These are phyloP conservation scores for Latrodectus hesperus DNA, from an alignment of 2,888 invertebrate genomes.

Conservation along the genomic window DNA sequence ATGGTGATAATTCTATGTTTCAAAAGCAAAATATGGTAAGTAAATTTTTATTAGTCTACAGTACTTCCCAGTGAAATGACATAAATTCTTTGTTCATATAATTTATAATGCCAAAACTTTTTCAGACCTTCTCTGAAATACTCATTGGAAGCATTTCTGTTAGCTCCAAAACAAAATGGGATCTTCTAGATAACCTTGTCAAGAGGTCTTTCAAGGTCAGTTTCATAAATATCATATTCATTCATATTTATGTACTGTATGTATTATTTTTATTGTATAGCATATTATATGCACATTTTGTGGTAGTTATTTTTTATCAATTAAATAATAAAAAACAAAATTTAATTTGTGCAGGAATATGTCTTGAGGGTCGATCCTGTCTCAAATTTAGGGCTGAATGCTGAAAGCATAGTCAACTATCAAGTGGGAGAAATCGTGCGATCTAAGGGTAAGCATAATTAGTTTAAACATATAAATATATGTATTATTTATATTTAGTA, in stretches of 20 bases:
- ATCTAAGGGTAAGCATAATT: slow-evolving; percentile 70
- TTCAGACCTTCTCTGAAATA: slow-evolving; percentile 78
- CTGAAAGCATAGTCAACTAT: slow-evolving; percentile 94
- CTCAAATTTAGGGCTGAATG: slow-evolving; percentile 86
- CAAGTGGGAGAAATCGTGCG: slow-evolving; percentile 86
- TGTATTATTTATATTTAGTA: too few relatives aligned
- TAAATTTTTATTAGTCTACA: neutral
- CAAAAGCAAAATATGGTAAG: slow-evolving; percentile 56
- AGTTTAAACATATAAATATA: neutral
- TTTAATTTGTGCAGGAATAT: slow-evolving; percentile 81
- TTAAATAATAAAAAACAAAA: neutral
- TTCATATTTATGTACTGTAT: neutral
- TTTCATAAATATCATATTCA: neutral
- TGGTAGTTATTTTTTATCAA: neutral
- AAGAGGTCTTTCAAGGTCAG: slow-evolving; percentile 87
- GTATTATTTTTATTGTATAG: neutral
- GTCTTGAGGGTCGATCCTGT: slow-evolving; percentile 93
- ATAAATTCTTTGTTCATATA: neutral
- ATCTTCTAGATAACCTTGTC: slow-evolving; percentile 92
- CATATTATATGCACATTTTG: neutral
- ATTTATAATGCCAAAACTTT: neutral
- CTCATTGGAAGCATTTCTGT: slow-evolving; percentile 91
- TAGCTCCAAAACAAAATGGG: slow-evolving; percentile 95
- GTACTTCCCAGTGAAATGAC: neutral
- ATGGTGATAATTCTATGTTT: slow-evolving; percentile 74